Percentiles rank a stretch among this genome's conserved stretches.
Conservation (phyloP, 1,140 invertebrate genomes). For the Drosophila athabasca region DNA sequence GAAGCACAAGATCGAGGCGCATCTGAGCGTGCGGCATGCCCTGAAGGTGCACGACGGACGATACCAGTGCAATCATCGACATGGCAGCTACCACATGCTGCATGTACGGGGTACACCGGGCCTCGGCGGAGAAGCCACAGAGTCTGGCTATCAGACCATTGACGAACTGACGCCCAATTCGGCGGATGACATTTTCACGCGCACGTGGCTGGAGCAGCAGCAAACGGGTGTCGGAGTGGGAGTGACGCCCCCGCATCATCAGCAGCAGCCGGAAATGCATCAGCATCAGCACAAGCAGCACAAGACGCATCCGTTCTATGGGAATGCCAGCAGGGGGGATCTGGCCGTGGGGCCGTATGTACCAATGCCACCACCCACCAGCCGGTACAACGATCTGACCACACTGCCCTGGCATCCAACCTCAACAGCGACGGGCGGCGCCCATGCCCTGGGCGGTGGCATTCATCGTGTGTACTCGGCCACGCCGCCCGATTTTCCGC, state of each 20-base stretch:
- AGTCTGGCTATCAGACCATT: conserved; percentile 75
- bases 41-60: conserved; percentile 78
- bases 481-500: conserved; percentile 76
- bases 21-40: conserved; percentile 72
- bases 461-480: conserved; percentile 65
- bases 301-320: conserved; percentile 51
- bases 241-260: conserved; percentile 12
- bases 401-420: conserved; percentile 61
- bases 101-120: conserved; percentile 53
- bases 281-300: conserved; percentile 58
- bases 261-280: conserved; percentile 12
- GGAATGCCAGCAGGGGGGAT: conserved; percentile 26
- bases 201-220: conserved; percentile 59
- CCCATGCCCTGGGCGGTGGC: background rate
- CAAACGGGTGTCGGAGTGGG: conserved; percentile 4
- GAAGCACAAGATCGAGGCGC: conserved; percentile 80
- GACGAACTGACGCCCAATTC: conserved; percentile 74
- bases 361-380: conserved; percentile 5
- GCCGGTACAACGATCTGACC: conserved; percentile 49
- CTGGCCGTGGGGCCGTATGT: conserved; percentile 11
- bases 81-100: conserved; percentile 59
- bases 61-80: conserved; percentile 75
- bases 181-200: conserved; percentile 68
- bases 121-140: conserved; percentile 52
- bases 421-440: conserved; percentile 5